Evolutionary conservation across 2,888 invertebrate genomes (phyloP), one percentile per base, ranked within the genome.

Genomic region (Nomada ferruginata): DNA sequence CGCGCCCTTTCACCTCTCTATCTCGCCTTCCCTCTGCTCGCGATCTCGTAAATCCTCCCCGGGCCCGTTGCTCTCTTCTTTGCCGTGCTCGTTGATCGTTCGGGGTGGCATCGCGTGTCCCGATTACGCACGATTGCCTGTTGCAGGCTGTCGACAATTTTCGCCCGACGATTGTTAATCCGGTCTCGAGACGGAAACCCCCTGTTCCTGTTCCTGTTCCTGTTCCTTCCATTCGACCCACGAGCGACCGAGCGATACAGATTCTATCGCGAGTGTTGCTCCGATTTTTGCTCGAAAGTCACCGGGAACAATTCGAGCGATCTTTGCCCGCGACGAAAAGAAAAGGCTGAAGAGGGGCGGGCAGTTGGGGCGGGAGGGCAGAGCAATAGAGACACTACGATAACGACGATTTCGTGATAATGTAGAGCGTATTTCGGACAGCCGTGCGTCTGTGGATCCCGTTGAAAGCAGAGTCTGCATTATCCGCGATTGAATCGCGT

Each of bases 41-140:
- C 47, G 47, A 50, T 42, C 75, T 23, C 69, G 64, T 59, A 36
- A 65, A 74, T 66, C 59, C 55, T 55, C 18, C 15, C 1, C 15
- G 47, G 15, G 13, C 36, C 36, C 36, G 36, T 47, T 15, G 47
- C 47, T 47, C 47, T 3, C 11, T 3, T 15, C 13, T 1, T 53
- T 52, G 61, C 71, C 74, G 65, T 76, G 20, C 26, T 11, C 26
- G 26, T 57, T 57, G 20, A 57, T 74, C 61, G 72, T 81, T 79
- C 82, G 42, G 55, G 26, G 64, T 80, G 79, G 84, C 76, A 84
- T 76, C 73, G 73, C 82, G 83, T 78, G 80, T 83, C 79, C 79
- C 79, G 79, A 71, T 79, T 64, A 78, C 80, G 73, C 86, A 82
- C 84, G 84, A 84, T 86, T 87, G 87, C 88, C 87, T 87, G 88